phyloP scores from a whole-genome alignment of 2,888 invertebrate species.

The Aleiodes testaceus region DNA sequence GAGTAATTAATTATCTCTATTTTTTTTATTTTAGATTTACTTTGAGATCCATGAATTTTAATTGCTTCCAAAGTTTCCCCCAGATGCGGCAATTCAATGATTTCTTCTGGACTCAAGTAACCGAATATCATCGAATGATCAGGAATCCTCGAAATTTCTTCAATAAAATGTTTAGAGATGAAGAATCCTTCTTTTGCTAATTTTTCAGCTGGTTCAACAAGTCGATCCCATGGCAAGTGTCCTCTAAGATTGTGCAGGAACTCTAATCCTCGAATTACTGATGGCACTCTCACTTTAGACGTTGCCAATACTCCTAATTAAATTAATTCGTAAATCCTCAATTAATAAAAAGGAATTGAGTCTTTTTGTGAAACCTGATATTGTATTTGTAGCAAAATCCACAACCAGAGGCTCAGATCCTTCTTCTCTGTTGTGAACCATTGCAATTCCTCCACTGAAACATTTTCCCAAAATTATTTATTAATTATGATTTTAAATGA shows the following conservation, averaged over 20 bases:
- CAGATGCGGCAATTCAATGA: constrained; percentile 73
- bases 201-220: constrained; percentile 77
- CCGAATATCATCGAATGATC: constrained; percentile 72
- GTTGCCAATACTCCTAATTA: constrained; percentile 52
- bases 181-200: constrained; percentile 76
- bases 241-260: constrained; percentile 76
- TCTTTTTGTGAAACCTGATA: constrained; percentile 56
- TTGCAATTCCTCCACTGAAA: constrained; percentile 82
- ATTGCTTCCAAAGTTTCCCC: constrained; percentile 76
- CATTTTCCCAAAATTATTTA: background rate
- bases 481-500: constrained; percentile 43
- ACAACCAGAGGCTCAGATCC: constrained; percentile 75
- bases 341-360: constrained; percentile 19
- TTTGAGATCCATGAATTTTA: constrained; percentile 16
- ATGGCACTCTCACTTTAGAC: constrained; percentile 73
- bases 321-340: constrained; percentile 5
- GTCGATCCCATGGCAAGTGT: constrained; percentile 76
- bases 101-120: constrained; percentile 70
- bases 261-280: constrained; percentile 77
- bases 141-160: constrained; percentile 70
- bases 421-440: constrained; percentile 82
- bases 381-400: constrained; percentile 74
- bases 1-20: background rate
- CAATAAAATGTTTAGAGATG: constrained; percentile 73
- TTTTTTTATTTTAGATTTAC: constrained; percentile 4